These are phyloP conservation scores for Sakesphorus luctuosus DNA, from an alignment of 2,113 vertebrate species.

Conservation along the genomic window DNA sequence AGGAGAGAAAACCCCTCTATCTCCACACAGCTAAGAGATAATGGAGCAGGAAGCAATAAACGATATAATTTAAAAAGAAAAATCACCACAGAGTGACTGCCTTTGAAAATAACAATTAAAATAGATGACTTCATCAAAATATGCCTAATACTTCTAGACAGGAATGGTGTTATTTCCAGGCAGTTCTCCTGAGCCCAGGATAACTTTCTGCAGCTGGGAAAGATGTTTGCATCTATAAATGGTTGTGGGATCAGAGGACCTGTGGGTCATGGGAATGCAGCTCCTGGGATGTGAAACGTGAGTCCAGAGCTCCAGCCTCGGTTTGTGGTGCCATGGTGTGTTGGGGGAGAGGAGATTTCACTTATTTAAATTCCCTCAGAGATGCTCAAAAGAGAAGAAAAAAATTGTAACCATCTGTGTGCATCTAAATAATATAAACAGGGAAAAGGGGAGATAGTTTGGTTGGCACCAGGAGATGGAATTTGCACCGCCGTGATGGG, in stretches of 20 bases:
- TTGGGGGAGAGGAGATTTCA: neutral
- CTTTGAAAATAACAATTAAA: constrained; percentile 48
- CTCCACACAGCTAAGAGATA: constrained; percentile 19
- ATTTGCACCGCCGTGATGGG: neutral
- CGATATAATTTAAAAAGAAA: neutral
- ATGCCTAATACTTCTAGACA: neutral
- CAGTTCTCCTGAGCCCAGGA: neutral
- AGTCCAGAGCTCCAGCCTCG: fast-evolving
- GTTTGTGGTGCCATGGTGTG: neutral
- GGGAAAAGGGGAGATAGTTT: neutral
- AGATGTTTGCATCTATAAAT: neutral
- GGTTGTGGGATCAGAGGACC: neutral
- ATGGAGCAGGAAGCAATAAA: constrained; percentile 9
- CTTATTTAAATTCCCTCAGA: neutral
- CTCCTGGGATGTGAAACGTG: fast-evolving
- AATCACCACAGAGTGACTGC: neutral
- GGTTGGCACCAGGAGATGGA: neutral
- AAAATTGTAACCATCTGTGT: neutral
- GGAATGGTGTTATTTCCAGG: neutral
- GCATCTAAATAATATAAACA: neutral
- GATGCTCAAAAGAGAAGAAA: neutral
- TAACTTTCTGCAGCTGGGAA: neutral
- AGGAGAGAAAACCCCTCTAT: neutral
- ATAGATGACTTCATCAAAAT: constrained; percentile 1
- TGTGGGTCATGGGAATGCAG: neutral